Percentiles rank a stretch among this genome's conserved stretches.
These are phyloP conservation scores for Simalia tracyae DNA, from an alignment of 2,797 vertebrate genomes.

Conservation along the genomic window DNA sequence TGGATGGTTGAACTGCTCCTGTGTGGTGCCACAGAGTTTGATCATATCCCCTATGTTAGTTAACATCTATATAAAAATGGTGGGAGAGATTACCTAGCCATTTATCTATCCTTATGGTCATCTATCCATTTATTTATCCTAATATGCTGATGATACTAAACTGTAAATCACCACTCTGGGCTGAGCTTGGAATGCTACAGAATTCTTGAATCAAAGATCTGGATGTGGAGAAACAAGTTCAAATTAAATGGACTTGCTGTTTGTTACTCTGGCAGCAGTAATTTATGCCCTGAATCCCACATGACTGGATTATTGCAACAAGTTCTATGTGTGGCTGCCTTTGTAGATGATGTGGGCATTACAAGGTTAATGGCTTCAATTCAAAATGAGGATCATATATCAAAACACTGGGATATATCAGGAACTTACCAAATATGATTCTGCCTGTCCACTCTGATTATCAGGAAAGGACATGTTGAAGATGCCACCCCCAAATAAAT, in stretches of 20 bases:
- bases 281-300: not conserved
- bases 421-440: not conserved
- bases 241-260: not conserved
- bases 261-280: not conserved
- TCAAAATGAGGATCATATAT: not conserved
- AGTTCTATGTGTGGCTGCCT: not conserved
- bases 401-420: not conserved
- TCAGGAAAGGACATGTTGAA: not conserved
- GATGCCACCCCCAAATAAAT: not conserved
- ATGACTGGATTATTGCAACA: not conserved
- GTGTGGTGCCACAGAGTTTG: not conserved
- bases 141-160: not conserved
- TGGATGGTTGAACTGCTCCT: not conserved
- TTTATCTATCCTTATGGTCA: not conserved
- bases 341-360: not conserved
- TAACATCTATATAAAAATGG: not conserved
- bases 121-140: not conserved
- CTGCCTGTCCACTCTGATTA: not conserved
- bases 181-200: not conserved
- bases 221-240: not conserved
- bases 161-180: not conserved
- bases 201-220: not conserved
- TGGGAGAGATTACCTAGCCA: not conserved
- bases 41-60: not conserved
- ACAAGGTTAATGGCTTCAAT: not conserved